Evolutionary conservation across 2,888 invertebrate genomes (phyloP).

Genomic region (Ditula angustiorana): DNA sequence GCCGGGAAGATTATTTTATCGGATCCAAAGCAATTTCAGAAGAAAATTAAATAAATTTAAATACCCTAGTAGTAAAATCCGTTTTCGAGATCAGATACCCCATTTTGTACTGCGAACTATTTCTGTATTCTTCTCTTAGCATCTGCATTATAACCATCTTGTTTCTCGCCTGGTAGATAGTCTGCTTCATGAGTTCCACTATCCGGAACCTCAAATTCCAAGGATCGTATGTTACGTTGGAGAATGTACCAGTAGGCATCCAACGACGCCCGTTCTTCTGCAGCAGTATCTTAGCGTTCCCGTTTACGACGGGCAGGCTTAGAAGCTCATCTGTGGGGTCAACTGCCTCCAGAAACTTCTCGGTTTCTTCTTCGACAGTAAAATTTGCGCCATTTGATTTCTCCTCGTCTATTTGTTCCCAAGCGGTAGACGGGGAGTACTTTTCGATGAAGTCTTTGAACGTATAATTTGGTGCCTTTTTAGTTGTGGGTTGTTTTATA

Average conservation of each 20-base stretch:
- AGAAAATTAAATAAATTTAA: no score
- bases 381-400: conserved; percentile 46
- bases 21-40: no score
- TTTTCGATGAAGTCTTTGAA: conserved; percentile 55
- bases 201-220: conserved; percentile 52
- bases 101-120: conserved; percentile 61
- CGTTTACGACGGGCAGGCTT: conserved; percentile 51
- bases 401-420: conserved; percentile 52
- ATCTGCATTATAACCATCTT: conserved; percentile 64
- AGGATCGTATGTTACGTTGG: conserved; percentile 33
- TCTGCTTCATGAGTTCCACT: conserved; percentile 64
- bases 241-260: conserved; percentile 41
- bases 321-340: conserved; percentile 61
- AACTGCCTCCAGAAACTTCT: conserved; percentile 51
- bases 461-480: conserved; percentile 39
- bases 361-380: conserved; percentile 47
- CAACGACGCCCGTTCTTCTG: conserved; percentile 51
- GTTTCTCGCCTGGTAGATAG: conserved; percentile 62
- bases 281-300: conserved; percentile 45
- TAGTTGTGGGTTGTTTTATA: background rate
- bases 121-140: conserved; percentile 48
- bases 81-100: conserved; percentile 63
- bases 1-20: no score
- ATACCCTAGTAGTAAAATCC: conserved; percentile 55
- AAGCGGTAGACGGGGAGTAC: conserved; percentile 53